Evolutionary conservation across 2,888 invertebrate species (phyloP).

Genomic region (Trichogramma evanescens): DNA sequence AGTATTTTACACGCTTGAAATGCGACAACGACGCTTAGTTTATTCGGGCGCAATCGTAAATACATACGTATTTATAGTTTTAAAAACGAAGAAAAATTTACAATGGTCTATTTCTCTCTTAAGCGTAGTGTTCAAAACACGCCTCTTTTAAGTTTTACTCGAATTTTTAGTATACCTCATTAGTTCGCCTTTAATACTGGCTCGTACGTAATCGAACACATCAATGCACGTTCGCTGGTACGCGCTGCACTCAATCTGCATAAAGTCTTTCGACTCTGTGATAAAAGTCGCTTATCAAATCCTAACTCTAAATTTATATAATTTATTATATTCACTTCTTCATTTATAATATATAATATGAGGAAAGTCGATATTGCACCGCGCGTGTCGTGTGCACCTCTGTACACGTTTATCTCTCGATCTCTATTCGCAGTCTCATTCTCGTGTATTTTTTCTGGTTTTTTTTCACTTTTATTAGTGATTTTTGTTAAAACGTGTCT

Average conservation of each 20-base stretch:
- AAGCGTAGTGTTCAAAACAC: constrained; percentile 10
- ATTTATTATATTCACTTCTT: neutral
- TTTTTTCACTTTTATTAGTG: constrained; percentile 6
- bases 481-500: constrained; percentile 18
- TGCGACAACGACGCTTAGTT: constrained; percentile 34
- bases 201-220: constrained; percentile 14
- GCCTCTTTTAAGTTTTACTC: constrained; percentile 5
- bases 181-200: constrained; percentile 20
- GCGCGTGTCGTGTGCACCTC: constrained; percentile 25
- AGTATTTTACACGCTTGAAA: constrained; percentile 45
- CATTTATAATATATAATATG: constrained; percentile 14
- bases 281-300: too few relatives aligned
- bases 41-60: constrained; percentile 42
- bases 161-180: neutral
- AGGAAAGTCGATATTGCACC: constrained; percentile 36
- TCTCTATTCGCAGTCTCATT: constrained; percentile 27
- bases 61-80: constrained; percentile 44
- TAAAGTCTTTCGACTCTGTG: too few relatives aligned
- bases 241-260: neutral
- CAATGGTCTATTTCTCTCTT: constrained; percentile 35
- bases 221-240: constrained; percentile 2
- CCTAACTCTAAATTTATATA: too few relatives aligned
- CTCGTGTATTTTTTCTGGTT: constrained; percentile 13
- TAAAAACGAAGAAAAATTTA: constrained; percentile 43
- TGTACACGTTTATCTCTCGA: constrained; percentile 1